Conservation (phyloP, 2,888 invertebrate genomes). For the Julus scandinavius region DNA sequence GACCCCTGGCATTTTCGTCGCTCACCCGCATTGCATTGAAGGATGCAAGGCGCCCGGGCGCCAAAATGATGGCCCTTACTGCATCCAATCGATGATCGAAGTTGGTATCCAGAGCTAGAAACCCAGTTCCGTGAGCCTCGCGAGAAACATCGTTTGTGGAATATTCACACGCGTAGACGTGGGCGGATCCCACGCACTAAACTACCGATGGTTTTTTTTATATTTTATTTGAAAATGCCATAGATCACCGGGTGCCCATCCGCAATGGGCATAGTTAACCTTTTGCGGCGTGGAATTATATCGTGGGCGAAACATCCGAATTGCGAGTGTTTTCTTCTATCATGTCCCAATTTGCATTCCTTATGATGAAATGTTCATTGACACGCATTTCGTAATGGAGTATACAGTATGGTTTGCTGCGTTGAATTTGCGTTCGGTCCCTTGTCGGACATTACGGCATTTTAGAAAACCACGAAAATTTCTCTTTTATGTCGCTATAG, state of each 20-base stretch:
- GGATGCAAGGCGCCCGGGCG: neutral
- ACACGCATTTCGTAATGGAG: neutral
- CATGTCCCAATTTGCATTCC: neutral
- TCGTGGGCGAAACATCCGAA: neutral
- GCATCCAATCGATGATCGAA: slow-evolving; percentile 8
- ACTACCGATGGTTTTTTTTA: neutral
- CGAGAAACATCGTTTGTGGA: neutral
- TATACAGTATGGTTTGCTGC: neutral
- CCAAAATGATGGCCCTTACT: neutral
- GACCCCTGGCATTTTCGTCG: slow-evolving; percentile 12
- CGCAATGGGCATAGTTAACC: neutral
- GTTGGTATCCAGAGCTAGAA: slow-evolving; percentile 9
- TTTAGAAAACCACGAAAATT: no score
- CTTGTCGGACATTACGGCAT: no score
- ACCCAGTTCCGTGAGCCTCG: neutral
- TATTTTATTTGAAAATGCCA: neutral
- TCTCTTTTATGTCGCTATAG: no score
- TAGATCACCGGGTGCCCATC: neutral
- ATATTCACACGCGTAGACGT: neutral
- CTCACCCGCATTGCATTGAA: neutral
- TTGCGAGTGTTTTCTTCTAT: neutral
- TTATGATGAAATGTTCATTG: neutral
- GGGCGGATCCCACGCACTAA: neutral
- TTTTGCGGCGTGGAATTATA: neutral
- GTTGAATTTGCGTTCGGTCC: no score